Conservation (phyloP, 2,113 vertebrate species). For the Sinocyclocheilus anophthalmus region DNA sequence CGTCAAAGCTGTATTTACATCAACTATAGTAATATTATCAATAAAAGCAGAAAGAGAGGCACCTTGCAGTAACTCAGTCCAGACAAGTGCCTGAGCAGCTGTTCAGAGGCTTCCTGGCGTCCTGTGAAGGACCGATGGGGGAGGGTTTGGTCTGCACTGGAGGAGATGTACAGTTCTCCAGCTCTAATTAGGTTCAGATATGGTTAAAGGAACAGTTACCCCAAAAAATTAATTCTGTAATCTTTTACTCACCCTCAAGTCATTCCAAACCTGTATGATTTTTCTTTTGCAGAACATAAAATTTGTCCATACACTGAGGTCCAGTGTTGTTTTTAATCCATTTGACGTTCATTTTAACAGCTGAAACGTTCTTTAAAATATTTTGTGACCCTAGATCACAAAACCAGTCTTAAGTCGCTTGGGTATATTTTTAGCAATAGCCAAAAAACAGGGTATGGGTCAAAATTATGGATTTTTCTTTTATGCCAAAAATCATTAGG, state of each 20-base stretch:
- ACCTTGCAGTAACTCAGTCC: conserved; percentile 64
- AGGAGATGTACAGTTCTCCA: conserved; percentile 10
- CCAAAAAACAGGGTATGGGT: too few relatives aligned
- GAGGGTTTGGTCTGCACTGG: neutral
- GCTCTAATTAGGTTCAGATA: neutral
- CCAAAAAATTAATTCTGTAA: neutral
- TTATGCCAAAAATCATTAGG: too few relatives aligned
- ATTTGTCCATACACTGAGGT: neutral
- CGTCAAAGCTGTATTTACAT: conserved; percentile 69
- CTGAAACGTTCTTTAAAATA: neutral
- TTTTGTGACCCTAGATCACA: too few relatives aligned
- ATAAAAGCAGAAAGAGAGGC: conserved; percentile 71
- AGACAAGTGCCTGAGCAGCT: conserved; percentile 69
- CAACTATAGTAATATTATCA: conserved; percentile 71
- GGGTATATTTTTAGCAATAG: too few relatives aligned
- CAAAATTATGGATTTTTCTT: too few relatives aligned
- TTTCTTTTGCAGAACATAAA: neutral
- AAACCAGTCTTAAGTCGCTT: too few relatives aligned
- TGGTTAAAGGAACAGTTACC: neutral
- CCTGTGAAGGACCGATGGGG: conserved; percentile 33
- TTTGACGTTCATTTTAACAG: neutral
- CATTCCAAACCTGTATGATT: neutral
- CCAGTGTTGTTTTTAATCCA: neutral
- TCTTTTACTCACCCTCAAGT: neutral
- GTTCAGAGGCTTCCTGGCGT: conserved; percentile 65